phyloP scores from a whole-genome alignment of 2,888 invertebrate species.

The Atrina japonica region DNA sequence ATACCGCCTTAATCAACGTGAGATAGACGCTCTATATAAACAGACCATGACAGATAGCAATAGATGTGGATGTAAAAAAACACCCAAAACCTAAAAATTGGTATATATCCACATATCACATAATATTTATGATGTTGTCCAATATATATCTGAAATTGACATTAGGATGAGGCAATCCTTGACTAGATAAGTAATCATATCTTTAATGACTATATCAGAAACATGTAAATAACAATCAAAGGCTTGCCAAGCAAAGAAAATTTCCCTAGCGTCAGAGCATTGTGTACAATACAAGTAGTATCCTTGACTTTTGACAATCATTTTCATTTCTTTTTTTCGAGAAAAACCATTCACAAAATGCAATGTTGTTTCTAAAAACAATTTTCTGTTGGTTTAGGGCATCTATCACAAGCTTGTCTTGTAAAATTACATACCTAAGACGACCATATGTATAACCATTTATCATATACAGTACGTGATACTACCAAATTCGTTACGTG shows the following conservation, averaged over 20 bases:
- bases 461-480: conserved; percentile 24
- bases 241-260: too few species aligned
- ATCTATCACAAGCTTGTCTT: conserved; percentile 3
- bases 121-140: too few species aligned
- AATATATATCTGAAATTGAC: conserved; percentile 41
- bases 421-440: not conserved
- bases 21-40: too few species aligned
- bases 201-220: conserved; percentile 20
- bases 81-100: too few species aligned
- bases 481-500: conserved; percentile 32
- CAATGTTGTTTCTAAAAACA: conserved; percentile 40
- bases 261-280: conserved; percentile 29
- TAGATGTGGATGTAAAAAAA: too few species aligned
- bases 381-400: conserved; percentile 38
- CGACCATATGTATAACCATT: not conserved
- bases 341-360: conserved; percentile 42
- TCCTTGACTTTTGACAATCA: too few species aligned
- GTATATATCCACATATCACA: too few species aligned
- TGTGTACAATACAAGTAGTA: conserved; percentile 38
- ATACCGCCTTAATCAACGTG: too few species aligned
- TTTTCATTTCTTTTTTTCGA: conserved; percentile 26
- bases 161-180: conserved; percentile 26
- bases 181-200: conserved; percentile 29
- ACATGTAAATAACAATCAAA: too few species aligned
- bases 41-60: too few species aligned